These are phyloP conservation scores for Drosophila mercatorum DNA, from an alignment of 2,888 invertebrate genomes.

Conservation along the genomic window DNA sequence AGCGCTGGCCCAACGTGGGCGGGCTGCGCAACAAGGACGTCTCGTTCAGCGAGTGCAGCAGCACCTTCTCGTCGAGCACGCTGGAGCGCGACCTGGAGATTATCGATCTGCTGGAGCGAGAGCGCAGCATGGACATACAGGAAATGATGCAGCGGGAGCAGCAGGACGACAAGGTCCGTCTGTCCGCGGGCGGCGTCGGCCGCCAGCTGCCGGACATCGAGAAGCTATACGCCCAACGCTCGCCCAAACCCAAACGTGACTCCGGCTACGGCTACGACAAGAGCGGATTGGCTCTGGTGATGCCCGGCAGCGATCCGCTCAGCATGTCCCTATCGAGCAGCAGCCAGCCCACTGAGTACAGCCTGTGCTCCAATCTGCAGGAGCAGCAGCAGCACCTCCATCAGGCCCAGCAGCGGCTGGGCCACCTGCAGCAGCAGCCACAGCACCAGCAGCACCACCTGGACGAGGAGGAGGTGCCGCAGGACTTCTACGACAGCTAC, in stretches of 20 bases:
- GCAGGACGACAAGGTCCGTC: slow-evolving; percentile 75
- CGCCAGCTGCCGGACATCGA: slow-evolving; percentile 83
- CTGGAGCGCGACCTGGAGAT: slow-evolving; percentile 84
- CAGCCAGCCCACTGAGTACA: slow-evolving; percentile 71
- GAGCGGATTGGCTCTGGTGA: slow-evolving; percentile 55
- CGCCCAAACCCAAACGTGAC: slow-evolving; percentile 80
- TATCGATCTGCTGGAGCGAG: slow-evolving; percentile 84
- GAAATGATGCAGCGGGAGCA: slow-evolving; percentile 83
- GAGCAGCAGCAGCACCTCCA: slow-evolving; percentile 58
- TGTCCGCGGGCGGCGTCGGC: slow-evolving; percentile 62
- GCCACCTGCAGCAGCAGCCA: slow-evolving; percentile 15
- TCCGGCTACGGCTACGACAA: slow-evolving; percentile 70
- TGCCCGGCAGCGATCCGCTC: slow-evolving; percentile 69
- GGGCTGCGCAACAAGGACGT: slow-evolving; percentile 76
- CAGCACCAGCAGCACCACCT: slow-evolving; percentile 13
- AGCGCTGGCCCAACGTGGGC: slow-evolving; percentile 53
- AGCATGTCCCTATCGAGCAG: slow-evolving; percentile 59
- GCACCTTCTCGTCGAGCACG: slow-evolving; percentile 82
- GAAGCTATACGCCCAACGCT: slow-evolving; percentile 81
- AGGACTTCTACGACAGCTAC: slow-evolving; percentile 79
- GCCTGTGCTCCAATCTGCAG: slow-evolving; percentile 69
- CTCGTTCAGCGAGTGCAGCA: slow-evolving; percentile 82
- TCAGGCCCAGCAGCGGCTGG: slow-evolving; percentile 13
- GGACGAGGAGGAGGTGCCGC: slow-evolving; percentile 78
- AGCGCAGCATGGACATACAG: slow-evolving; percentile 84